A percentile compares a stretch with the other conserved stretches of the same genome.
Evolutionary conservation across 2,113 vertebrate genomes (phyloP).

Genomic region (Antechinus stuartii): DNA sequence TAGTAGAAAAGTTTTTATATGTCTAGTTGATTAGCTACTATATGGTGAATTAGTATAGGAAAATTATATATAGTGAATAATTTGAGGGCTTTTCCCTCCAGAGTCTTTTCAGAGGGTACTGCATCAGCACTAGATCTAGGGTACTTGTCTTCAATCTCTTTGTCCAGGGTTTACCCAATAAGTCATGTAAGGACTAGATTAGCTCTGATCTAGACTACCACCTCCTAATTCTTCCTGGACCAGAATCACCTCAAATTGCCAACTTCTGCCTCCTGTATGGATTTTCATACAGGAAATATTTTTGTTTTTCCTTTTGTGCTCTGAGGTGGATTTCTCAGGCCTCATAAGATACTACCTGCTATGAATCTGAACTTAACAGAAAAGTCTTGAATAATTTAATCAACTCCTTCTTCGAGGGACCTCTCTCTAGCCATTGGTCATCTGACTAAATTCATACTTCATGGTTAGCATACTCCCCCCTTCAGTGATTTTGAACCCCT

Average conservation of each 20-base stretch:
- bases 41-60: neutral
- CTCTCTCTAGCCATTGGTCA: neutral
- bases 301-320: neutral
- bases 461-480: neutral
- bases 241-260: neutral
- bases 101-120: neutral
- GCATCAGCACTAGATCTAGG: neutral
- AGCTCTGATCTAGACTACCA: neutral
- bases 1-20: neutral
- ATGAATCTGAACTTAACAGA: neutral
- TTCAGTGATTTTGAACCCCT: neutral
- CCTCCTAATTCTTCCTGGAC: neutral
- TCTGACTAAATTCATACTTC: neutral
- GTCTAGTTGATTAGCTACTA: neutral
- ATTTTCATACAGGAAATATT: neutral
- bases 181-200: neutral
- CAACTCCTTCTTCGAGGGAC: neutral
- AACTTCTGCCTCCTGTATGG: neutral
- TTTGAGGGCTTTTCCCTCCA: neutral
- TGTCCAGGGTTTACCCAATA: neutral
- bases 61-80: neutral
- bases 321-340: neutral
- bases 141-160: neutral
- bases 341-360: neutral
- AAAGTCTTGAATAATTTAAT: neutral